Conservation (phyloP, 1,140 invertebrate species). For the Pogonus chalceus region DNA sequence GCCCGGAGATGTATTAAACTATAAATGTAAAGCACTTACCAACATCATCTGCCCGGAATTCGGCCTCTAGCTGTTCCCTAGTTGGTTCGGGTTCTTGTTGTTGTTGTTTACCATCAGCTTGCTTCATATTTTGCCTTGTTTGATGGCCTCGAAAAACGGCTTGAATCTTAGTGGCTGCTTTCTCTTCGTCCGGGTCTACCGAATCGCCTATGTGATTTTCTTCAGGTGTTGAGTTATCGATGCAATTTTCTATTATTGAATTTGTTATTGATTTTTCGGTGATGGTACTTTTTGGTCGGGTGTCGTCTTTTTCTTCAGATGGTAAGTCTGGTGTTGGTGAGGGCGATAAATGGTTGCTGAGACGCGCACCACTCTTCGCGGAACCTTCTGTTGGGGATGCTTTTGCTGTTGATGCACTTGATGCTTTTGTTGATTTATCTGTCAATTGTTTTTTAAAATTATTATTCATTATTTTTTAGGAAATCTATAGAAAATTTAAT, state of each 20-base stretch:
- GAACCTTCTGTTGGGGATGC: background rate
- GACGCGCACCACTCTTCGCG: background rate
- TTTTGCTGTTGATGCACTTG: background rate
- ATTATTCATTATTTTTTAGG: too few species aligned
- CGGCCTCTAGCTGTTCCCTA: slow-evolving; percentile 59
- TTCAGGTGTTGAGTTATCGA: background rate
- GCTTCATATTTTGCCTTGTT: slow-evolving; percentile 52
- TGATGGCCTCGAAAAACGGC: slow-evolving; percentile 59
- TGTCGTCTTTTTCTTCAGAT: background rate
- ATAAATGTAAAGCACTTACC: slow-evolving; percentile 42
- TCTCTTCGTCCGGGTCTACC: slow-evolving; percentile 19
- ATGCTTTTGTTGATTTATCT: background rate
- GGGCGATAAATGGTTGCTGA: background rate
- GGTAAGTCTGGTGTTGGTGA: background rate
- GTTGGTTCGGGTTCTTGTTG: slow-evolving; percentile 46
- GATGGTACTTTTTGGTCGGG: background rate
- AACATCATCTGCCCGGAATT: slow-evolving; percentile 66
- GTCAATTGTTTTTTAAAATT: too few species aligned
- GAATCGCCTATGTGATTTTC: background rate
- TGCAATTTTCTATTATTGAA: too few species aligned
- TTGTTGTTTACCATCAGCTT: slow-evolving; percentile 29
- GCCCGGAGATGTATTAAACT: background rate
- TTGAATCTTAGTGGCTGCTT: slow-evolving; percentile 61
- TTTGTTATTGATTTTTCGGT: background rate
- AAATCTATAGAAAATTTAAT: too few species aligned